Evolutionary conservation across 2,888 invertebrate genomes (phyloP).

Genomic region (Belgica antarctica): DNA sequence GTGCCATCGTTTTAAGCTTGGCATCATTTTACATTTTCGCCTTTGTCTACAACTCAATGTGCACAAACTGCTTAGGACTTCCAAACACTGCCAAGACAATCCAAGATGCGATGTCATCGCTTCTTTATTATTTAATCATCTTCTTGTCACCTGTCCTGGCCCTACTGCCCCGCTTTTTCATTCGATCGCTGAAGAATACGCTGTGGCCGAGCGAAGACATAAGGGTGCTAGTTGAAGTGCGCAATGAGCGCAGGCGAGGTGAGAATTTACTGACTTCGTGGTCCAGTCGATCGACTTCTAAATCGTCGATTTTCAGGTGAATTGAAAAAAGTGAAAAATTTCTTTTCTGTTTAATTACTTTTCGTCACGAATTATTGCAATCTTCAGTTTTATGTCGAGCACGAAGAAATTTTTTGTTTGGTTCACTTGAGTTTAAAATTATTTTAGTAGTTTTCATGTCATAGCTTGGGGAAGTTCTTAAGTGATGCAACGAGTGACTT

Average conservation of each 20-base stretch:
- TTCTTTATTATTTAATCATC: conserved; percentile 79
- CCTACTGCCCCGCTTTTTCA: conserved; percentile 61
- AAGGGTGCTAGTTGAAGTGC: not conserved
- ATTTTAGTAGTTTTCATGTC: too few species aligned
- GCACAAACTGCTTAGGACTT: conserved; percentile 76
- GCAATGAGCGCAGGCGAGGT: conserved; percentile 52
- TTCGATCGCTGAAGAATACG: conserved; percentile 25
- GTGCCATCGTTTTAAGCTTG: conserved; percentile 75
- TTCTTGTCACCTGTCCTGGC: conserved; percentile 74
- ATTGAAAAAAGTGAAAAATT: conserved; percentile 24
- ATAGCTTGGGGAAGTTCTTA: too few species aligned
- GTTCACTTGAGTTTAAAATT: not conserved
- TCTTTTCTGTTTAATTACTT: not conserved
- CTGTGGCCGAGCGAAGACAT: conserved; percentile 33
- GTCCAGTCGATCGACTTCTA: conserved; percentile 60
- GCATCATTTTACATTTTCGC: conserved; percentile 79
- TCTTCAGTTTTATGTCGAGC: not conserved
- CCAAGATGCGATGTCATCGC: conserved; percentile 69
- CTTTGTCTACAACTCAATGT: conserved; percentile 77
- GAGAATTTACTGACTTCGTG: conserved; percentile 64
- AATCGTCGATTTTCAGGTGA: conserved; percentile 62
- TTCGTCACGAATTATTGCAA: not conserved
- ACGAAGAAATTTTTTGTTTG: conserved; percentile 8
- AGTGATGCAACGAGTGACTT: too few species aligned
- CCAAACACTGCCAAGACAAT: conserved; percentile 88